These are phyloP conservation scores for Megaustenia siamemsis DNA, from an alignment of 2,888 invertebrate genomes.

Conservation along the genomic window DNA sequence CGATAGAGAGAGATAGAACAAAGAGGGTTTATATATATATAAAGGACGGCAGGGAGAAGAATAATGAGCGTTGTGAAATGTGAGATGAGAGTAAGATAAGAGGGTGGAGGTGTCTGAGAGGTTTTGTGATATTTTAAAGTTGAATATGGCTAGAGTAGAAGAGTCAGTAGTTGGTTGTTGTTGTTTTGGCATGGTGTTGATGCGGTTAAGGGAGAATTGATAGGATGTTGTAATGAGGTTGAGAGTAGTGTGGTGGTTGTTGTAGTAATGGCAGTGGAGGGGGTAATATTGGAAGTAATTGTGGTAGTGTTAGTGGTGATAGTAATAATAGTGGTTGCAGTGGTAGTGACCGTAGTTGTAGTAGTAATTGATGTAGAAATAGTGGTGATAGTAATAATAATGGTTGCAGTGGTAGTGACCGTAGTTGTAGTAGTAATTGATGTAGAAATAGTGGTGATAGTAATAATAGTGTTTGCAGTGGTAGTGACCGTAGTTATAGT, in stretches of 20 bases:
- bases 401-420: not conserved
- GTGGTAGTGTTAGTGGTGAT: not conserved
- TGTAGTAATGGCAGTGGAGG: not conserved
- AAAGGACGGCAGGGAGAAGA: too few relatives aligned
- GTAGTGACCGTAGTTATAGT: too few relatives aligned
- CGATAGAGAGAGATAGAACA: too few relatives aligned
- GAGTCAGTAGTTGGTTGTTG: not conserved
- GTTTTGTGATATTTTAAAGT: not conserved
- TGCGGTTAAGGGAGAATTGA: not conserved
- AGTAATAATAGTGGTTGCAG: not conserved
- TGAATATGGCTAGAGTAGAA: not conserved
- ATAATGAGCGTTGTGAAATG: too few relatives aligned
- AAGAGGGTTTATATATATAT: too few relatives aligned
- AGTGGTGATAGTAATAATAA: not conserved
- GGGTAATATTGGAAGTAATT: too few relatives aligned
- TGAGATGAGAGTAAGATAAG: too few relatives aligned
- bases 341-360: not conserved
- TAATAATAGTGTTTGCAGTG: too few relatives aligned
- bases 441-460: too few relatives aligned
- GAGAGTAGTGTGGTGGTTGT: not conserved
- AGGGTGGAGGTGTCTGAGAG: not conserved
- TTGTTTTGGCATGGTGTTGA: not conserved
- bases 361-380: not conserved
- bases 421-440: too few relatives aligned
- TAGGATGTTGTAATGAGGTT: not conserved